phyloP scores from a whole-genome alignment of 2,888 invertebrate species.

The Autographa pulchrina region DNA sequence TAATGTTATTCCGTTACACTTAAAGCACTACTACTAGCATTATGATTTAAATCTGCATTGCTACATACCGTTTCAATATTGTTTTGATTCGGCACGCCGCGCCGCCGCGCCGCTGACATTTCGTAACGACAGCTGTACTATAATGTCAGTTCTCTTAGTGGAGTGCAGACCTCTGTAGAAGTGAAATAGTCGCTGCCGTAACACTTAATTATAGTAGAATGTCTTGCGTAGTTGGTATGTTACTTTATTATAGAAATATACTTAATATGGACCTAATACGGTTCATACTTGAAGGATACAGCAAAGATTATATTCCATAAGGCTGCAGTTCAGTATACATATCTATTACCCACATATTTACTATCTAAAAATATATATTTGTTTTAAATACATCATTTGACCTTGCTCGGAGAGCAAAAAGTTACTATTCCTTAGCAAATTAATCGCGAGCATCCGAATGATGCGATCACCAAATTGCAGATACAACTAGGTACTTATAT shows the following conservation, averaged over 20 bases:
- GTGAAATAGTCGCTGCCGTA: constrained; percentile 36
- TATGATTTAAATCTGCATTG: constrained; percentile 59
- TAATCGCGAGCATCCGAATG: background rate
- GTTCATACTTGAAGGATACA: background rate
- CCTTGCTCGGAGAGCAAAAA: background rate
- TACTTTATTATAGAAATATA: background rate
- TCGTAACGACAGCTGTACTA: constrained; percentile 49
- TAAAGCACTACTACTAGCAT: constrained; percentile 35
- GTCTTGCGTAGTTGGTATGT: background rate
- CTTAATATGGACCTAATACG: too few species aligned
- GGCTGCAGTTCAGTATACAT: too few species aligned
- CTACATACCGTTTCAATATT: constrained; percentile 50
- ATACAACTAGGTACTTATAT: background rate
- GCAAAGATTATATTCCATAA: background rate
- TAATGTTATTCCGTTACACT: constrained; percentile 33
- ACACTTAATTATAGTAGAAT: constrained; percentile 18
- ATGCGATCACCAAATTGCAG: background rate
- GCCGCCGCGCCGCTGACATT: constrained; percentile 55
- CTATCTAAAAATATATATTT: background rate
- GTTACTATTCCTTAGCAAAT: background rate
- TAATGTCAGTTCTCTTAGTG: constrained; percentile 40
- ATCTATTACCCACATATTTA: too few species aligned
- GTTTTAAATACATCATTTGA: background rate
- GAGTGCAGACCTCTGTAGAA: constrained; percentile 32
- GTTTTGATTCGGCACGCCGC: constrained; percentile 57